Percentiles rank a stretch among this genome's conserved stretches.
phyloP scores from a whole-genome alignment of 2,888 invertebrate species.

The Loripinus fragilis region DNA sequence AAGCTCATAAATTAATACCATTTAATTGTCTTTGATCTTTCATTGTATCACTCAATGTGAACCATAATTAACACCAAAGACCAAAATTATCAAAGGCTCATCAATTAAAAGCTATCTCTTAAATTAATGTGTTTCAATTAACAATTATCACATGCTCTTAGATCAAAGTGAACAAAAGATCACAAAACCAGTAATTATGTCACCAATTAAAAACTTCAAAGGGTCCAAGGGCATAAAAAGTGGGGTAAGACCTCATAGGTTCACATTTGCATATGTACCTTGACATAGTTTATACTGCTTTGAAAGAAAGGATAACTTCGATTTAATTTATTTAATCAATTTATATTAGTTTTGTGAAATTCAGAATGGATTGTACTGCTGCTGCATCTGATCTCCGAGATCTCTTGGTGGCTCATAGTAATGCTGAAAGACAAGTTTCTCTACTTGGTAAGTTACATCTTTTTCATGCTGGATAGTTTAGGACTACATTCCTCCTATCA shows the following conservation, averaged over 20 bases:
- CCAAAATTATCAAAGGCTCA: constrained; percentile 1
- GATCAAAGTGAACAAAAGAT: neutral
- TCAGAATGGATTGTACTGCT: constrained; percentile 8
- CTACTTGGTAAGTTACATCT: constrained; percentile 31
- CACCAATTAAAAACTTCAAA: neutral
- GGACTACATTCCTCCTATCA: too few species aligned
- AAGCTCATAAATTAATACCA: neutral
- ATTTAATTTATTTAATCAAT: too few species aligned
- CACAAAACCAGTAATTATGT: neutral
- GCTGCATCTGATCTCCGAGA: constrained; percentile 14
- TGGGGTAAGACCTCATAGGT: too few species aligned
- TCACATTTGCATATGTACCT: too few species aligned
- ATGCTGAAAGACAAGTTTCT: constrained; percentile 19
- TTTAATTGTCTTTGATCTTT: neutral
- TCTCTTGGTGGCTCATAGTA: constrained; percentile 29
- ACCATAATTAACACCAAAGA: neutral
- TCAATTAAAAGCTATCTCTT: neutral
- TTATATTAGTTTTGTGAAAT: neutral
- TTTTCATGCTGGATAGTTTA: too few species aligned
- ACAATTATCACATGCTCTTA: neutral
- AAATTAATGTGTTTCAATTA: neutral
- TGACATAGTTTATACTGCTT: too few species aligned
- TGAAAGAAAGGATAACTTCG: too few species aligned
- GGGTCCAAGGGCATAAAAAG: too few species aligned
- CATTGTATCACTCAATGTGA: neutral